Conservation (phyloP, 2,888 invertebrate species). For the Cantharis rustica region DNA sequence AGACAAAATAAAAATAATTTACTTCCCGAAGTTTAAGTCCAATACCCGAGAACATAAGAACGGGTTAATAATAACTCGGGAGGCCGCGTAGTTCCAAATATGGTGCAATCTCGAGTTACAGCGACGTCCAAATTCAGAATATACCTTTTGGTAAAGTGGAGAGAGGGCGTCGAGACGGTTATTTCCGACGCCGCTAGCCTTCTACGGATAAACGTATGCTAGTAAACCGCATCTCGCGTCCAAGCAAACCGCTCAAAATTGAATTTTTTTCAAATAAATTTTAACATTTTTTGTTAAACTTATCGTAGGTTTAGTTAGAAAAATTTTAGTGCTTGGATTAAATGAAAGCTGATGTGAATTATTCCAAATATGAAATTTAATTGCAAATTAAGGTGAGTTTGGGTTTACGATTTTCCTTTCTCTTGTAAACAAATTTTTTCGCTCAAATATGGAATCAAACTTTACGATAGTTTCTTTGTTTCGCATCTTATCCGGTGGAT, state of each 20-base stretch:
- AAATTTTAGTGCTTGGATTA: background rate
- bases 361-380: background rate
- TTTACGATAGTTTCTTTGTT: background rate
- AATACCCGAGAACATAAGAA: constrained; percentile 48
- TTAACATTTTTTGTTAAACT: background rate
- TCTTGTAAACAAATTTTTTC: background rate
- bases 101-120: constrained; percentile 72
- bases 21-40: constrained; percentile 32
- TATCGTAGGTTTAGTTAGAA: background rate
- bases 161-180: constrained; percentile 54
- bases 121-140: constrained; percentile 69
- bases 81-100: constrained; percentile 64
- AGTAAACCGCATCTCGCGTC: constrained; percentile 29
- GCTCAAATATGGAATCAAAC: background rate
- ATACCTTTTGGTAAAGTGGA: constrained; percentile 50
- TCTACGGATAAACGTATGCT: constrained; percentile 46
- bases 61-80: constrained; percentile 55
- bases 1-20: constrained; percentile 30
- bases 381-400: background rate
- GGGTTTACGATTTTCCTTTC: background rate
- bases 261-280: background rate
- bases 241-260: background rate
- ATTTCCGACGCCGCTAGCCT: constrained; percentile 52
- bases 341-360: background rate
- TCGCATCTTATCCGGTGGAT: too few species aligned